A percentile compares a stretch with the other conserved stretches of the same genome.
phyloP scores from a whole-genome alignment of 1,140 invertebrate species.

The Fopius arisanus region DNA sequence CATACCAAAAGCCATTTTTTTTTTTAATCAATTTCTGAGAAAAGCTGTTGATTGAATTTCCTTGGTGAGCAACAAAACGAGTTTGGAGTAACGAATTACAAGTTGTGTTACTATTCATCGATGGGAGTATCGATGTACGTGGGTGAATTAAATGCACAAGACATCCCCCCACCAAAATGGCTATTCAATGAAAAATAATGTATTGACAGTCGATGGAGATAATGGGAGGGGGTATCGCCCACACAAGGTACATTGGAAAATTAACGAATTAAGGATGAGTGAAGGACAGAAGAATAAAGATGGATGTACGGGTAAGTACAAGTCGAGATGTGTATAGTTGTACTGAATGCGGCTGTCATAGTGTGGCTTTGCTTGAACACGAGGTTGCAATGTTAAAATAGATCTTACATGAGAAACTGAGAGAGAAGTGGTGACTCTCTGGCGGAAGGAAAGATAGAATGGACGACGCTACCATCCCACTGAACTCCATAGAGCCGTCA shows the following conservation, averaged over 20 bases:
- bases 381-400: constrained; percentile 18
- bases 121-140: background rate
- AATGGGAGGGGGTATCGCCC: constrained; percentile 5
- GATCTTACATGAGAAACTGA: constrained; percentile 19
- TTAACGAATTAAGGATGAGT: constrained; percentile 21
- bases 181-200: constrained; percentile 16
- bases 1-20: too few relatives aligned
- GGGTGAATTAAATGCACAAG: background rate
- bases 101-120: too few relatives aligned
- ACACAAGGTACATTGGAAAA: background rate
- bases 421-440: background rate
- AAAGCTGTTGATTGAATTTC: too few relatives aligned
- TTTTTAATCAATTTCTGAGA: too few relatives aligned
- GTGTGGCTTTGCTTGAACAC: constrained; percentile 1
- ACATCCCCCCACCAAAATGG: background rate
- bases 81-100: too few relatives aligned
- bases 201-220: constrained; percentile 23
- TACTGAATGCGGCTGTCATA: constrained; percentile 14
- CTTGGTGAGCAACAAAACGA: too few relatives aligned
- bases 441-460: constrained; percentile 32
- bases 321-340: background rate
- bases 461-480: constrained; percentile 59
- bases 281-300: background rate
- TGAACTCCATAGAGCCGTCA: constrained; percentile 61
- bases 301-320: background rate